A percentile compares a stretch with the other conserved stretches of the same genome.
Evolutionary conservation across 2,113 vertebrate species (phyloP).

Genomic region (Nerophis lumbriciformis): DNA sequence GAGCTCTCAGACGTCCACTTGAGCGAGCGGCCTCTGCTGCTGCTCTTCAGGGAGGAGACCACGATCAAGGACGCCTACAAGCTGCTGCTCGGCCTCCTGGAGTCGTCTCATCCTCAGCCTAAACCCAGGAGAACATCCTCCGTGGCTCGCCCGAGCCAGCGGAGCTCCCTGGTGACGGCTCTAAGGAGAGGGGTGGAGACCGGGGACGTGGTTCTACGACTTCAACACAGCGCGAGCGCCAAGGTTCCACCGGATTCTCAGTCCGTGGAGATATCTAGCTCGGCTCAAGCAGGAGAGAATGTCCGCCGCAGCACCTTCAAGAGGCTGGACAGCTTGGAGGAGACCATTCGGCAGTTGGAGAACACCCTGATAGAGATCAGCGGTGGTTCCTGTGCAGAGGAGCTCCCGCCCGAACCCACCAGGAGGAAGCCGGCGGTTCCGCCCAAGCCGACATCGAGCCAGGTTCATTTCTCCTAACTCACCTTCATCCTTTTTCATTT

Average conservation of each 20-base stretch:
- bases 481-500: constrained; percentile 22
- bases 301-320: constrained; percentile 58
- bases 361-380: constrained; percentile 81
- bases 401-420: constrained; percentile 10
- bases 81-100: constrained; percentile 44
- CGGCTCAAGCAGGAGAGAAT: constrained; percentile 17
- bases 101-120: constrained; percentile 25
- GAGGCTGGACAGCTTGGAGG: constrained; percentile 85
- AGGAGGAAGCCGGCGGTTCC: constrained; percentile 73
- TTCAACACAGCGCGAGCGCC: neutral
- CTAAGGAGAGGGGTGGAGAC: constrained; percentile 24
- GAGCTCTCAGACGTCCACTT: constrained; percentile 3
- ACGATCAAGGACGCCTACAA: constrained; percentile 35
- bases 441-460: constrained; percentile 72
- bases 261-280: neutral
- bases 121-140: constrained; percentile 32
- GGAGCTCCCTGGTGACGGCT: constrained; percentile 29
- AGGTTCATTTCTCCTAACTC: constrained; percentile 69
- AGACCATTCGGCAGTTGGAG: constrained; percentile 86
- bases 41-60: constrained; percentile 26
- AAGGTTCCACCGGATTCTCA: neutral
- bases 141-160: constrained; percentile 1
- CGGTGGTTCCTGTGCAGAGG: constrained; percentile 47
- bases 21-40: constrained; percentile 30
- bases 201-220: constrained; percentile 8